Conservation (phyloP, 2,113 vertebrate genomes). For the Peucedramus taeniatus region DNA sequence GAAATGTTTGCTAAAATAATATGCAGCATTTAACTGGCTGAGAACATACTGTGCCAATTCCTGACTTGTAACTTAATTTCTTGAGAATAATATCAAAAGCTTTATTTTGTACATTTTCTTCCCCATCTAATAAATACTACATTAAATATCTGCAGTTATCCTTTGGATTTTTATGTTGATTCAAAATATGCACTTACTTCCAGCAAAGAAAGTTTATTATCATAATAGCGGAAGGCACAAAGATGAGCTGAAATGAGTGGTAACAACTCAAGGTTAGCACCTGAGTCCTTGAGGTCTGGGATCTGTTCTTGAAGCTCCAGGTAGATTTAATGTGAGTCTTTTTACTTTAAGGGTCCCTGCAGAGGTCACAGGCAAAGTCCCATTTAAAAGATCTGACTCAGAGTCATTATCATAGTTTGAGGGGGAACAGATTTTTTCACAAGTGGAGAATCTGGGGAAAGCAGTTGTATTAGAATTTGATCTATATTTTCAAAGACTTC, state of each 20-base stretch:
- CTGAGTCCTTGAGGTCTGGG: not conserved
- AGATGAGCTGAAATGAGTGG: not conserved
- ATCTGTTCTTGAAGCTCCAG: not conserved
- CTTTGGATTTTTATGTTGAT: not conserved
- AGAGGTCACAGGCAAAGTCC: not conserved
- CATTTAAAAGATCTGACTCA: not conserved
- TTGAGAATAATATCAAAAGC: not conserved
- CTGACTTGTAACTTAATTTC: not conserved
- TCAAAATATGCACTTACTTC: not conserved
- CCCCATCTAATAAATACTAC: not conserved
- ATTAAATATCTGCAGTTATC: not conserved
- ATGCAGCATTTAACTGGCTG: not conserved
- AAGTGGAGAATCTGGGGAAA: not conserved
- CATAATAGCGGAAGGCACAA: not conserved
- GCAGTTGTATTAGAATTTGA: not conserved
- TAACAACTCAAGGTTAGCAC: not conserved
- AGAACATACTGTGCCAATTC: not conserved
- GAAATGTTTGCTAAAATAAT: slow-evolving; percentile 25
- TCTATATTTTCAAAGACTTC: not conserved
- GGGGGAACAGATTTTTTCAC: not conserved
- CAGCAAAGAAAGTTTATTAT: not conserved
- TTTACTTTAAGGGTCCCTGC: not conserved
- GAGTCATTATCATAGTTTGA: not conserved
- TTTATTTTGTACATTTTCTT: not conserved
- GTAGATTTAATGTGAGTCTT: not conserved